Evolutionary conservation across 2,888 invertebrate genomes (phyloP), one percentile per base, ranked within the genome.

Genomic region (Acleris literana): DNA sequence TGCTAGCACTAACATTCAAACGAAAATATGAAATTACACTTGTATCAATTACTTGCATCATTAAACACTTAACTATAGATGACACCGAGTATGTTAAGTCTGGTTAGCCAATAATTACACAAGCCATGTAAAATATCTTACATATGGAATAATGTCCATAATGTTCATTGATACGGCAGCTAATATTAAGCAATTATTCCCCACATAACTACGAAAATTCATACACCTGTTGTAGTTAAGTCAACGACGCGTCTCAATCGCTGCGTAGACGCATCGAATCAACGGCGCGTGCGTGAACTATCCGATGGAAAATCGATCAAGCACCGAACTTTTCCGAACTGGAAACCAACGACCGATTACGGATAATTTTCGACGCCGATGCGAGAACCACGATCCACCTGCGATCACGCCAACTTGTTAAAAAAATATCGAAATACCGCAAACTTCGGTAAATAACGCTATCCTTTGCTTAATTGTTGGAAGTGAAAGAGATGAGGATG

Each of bases 301-400:
- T 90, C 81, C 80, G 85, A 90, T 90, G 88, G 90, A 81, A 90
- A 92, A 92, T 92, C 87, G 85, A 90, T 90, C 88, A 75, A 75
- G 74, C 76, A 83, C 80, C 81, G 79, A 77, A 75, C 85, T 82
- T 90, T 86, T 87, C 84, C 86, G 84, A 71, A 71, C 69, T 80
- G 73, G 61, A 74, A 84, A 88, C 82, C 87, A 82, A 78, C 84
- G 90, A 73, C 91, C 91, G 91, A 91, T 90, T 90, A 86, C 71
- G 70, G 71, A 75, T 80, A 75, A 86, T 87, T 89, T 85, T 83
- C 74, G 81, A 85, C 79, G 83, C 82, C 82, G 81, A 84, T 80
- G 83, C 86, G 85, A 87, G 78, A 88, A 81, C 80, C 90, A 90
- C 90, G 86, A 87, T 84, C 84, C 84, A 88, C 88, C 87, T 88